Evolutionary conservation across 2,888 invertebrate genomes (phyloP), one percentile per base, ranked within the genome.

Genomic region (Drosophila siamana): DNA sequence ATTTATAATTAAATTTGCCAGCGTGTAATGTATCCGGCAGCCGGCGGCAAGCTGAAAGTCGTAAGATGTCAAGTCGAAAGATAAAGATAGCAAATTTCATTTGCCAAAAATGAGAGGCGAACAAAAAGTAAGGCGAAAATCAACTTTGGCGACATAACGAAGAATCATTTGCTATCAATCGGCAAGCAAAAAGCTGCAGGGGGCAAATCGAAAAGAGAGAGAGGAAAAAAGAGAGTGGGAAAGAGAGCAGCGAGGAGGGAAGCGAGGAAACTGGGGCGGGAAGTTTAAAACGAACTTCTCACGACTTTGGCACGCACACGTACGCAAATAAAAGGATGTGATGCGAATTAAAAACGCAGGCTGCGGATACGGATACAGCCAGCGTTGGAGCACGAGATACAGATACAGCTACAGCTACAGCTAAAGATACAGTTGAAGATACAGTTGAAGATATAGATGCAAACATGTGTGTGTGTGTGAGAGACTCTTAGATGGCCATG

Each of bases 301-400:
- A 65, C 40, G 65, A 56, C 52, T 57, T 56, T 65, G 65, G 61
- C 74, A 75, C 73, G 68, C 80, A 73, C 82, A 83, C 88, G 86
- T 83, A 88, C 84, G 86, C 88, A 83, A 88, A 83, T 88, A 83
- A 74, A 83, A 80, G 86, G 82, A 83, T 83, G 88, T 83, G 88
- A 83, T 84, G 84, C 82, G 88, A 83, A 83, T 83, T 88, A 86
- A 83, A 88, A 83, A 70, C 44, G 67, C 67, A 64, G 51, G 60
- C 78, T 51, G 46, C 67, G 56, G 68, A 79, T 47, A 46, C 71
- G 50, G 61, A 74, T 51, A 62, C 74, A 43, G 51, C 30, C 28
- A 66, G 28, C n/a, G n/a, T n/a, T n/a, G n/a, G n/a, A n/a, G n/a
- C n/a, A n/a, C 13, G 38, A 57, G 65, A 15, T 52, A 76, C 16